Base-by-base conservation (phyloP, 2,113 vertebrate species). In the Dasyprocta punctata region DNA sequence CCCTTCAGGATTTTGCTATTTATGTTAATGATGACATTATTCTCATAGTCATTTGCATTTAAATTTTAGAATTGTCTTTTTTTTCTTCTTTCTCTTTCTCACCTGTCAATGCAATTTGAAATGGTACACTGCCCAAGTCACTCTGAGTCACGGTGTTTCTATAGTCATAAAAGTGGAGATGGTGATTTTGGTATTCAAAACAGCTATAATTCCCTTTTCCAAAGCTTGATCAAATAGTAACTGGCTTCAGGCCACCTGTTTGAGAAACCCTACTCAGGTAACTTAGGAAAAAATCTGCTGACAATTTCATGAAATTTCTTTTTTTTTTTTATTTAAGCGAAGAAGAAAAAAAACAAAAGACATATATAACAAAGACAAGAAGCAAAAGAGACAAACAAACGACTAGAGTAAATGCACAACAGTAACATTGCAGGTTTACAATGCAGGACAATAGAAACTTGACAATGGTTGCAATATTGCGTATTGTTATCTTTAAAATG, bases 21-120 rank as follows among this genome's bases (percentile, higher is more conserved):
- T 91, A 67, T 71, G 28, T 85, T 95, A 65, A 82, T 33, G 71
- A 69, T 5, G 28, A 81, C 16, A 92, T 92, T 92, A 78, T 86
- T 77, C 63, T 77, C 44, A 36, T 0, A 54, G 81, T 86, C 73
- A 65, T 89, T 94, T 89, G 44, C 58, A 61, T 60, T 95, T 85
- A 69, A 81, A 82, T 9, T 33, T 96, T 86, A 92, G 4, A 30
- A 65, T 84, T 90, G 41, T 93, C 22, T 90, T 67, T 75, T 94
- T 44, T 26, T 38, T 12, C 17, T 6, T 38, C 61, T 80, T 14
- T 94, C 47, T 90, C 41, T 89, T 30, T 93, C 63, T 91, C 73
- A 67, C 30, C 56, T 91, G 20, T 82, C 78, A 85, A 65, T 44
- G 49, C 71, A 54, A 61, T 93, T 96, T 90, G 78, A 87, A 84